Evolutionary conservation across 2,797 vertebrate species (phyloP), one percentile per base, ranked within the genome.

Genomic region (Sarcophilus harrisii): DNA sequence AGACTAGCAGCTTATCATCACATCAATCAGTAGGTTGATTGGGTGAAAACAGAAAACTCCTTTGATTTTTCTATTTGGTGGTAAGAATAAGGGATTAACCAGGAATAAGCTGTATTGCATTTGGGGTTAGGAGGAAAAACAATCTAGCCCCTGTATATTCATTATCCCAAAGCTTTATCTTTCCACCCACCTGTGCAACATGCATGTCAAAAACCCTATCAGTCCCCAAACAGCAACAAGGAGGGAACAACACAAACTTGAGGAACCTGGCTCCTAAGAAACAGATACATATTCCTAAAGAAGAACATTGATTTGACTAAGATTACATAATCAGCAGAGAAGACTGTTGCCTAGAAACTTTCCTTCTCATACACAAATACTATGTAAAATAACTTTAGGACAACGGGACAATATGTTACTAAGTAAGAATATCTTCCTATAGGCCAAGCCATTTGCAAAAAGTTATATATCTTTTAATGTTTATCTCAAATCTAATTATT

Each of bases 161-260:
- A 24, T 73, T 89, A 58, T 54, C n/a, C 73, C 28, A 92, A 73
- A 58, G 92, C 55, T 49, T 62, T 11, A 0, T 91, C 16, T 95
- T 90, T 94, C 95, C 81, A 90, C 55, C 96, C 60, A 49, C 96
- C 21, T 96, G 91, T 45, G 91, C 92, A 92, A 94, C 66, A 81
- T 89, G 11, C 66, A 93, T 92, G 95, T 95, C 90, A 94, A 94
- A 60, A 94, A 95, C 38, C 55, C 29, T 92, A 93, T 93, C 92
- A 18, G 2, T 93, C 91, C 93, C 93, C 91, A 95, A 30, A 4
- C 28, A 95, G 57, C 49, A 90, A 58, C 96, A 91, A 93, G 92
- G 96, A 27, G 92, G 49, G 91, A 54, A 73, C 93, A 62, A 60
- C n/a, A 29, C 13, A 92, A 52, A 59, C 30, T 90, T 49, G 66